phyloP scores from a whole-genome alignment of 2,797 vertebrate species.

The Hydrocynus forskahlii region DNA sequence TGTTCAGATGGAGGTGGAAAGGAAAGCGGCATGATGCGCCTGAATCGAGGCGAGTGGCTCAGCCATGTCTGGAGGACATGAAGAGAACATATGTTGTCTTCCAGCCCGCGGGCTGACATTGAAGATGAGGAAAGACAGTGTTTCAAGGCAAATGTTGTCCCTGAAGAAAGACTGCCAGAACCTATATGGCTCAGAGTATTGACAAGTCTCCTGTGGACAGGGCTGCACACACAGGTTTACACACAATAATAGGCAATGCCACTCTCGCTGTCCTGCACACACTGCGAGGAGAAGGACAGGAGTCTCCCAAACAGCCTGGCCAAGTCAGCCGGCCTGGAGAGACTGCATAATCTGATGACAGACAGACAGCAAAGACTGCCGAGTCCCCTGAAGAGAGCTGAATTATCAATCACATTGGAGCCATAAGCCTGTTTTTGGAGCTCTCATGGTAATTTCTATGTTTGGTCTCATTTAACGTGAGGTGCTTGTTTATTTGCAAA shows the following conservation, averaged over 20 bases:
- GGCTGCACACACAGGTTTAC: conserved; percentile 62
- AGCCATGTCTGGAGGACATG: conserved; percentile 93
- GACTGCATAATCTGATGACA: conserved; percentile 9
- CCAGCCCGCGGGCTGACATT: conserved; percentile 95
- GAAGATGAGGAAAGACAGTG: conserved; percentile 97
- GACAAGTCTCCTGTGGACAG: conserved; percentile 94
- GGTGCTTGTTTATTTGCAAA: conserved; percentile 34
- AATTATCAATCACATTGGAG: conserved; percentile 55
- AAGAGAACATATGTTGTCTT: conserved; percentile 98
- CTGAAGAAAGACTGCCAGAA: conserved; percentile 94
- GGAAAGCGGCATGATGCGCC: conserved; percentile 59
- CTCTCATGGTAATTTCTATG: not conserved
- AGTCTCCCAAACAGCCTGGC: conserved; percentile 45
- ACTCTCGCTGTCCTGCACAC: conserved; percentile 44
- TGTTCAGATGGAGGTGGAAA: conserved; percentile 79
- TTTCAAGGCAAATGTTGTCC: conserved; percentile 98
- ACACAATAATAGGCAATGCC: conserved; percentile 41
- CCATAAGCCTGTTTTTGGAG: not conserved
- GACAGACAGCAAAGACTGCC: not conserved
- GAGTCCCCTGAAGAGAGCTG: not conserved
- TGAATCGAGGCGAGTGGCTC: conserved; percentile 77
- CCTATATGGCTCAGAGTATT: conserved; percentile 89
- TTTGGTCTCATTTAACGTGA: conserved; percentile 21
- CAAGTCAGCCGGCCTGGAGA: conserved; percentile 39
- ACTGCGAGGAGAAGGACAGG: conserved; percentile 46